Base-by-base conservation (phyloP, 2,797 vertebrate genomes). In the Choloepus didactylus region DNA sequence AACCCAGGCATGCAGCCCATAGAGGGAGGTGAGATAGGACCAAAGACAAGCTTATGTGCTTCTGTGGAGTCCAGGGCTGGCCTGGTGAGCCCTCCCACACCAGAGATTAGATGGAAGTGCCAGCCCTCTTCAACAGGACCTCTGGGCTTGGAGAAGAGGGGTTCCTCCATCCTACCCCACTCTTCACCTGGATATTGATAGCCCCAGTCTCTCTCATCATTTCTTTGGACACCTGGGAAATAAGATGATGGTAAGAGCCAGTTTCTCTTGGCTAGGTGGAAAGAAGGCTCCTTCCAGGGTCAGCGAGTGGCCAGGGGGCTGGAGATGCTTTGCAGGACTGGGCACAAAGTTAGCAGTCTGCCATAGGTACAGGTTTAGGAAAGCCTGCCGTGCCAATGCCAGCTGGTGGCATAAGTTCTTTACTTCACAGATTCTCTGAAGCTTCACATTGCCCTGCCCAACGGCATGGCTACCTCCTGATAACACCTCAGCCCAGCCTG, bases 361-460 rank as follows among this genome's bases (percentile, higher is more conserved):
- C 49, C 31, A 27, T 49, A 70, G n/a, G 49, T 80, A 46, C 27
- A 59, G 41, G 38, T 46, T 83, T 59, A 1, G 16, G 15, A 27
- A 73, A 79, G 72, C 9, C 59, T 29, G 5, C 8, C 66, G n/a
- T 51, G 67, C 27, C 38, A 7, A 7, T 67, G 80, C 25, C 80
- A 73, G 9, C 49, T 44, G 25, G 41, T 2, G 6, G 41, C 41
- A n/a, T 60, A 82, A 27, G 21, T n/a, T 23, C 54, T 41, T 41
- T 56, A 16, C 66, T 77, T 60, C 16, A 35, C 35, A 35, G 35
- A 35, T 35, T 35, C 35, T 35, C 59, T 31, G 73, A 89, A 67
- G 19, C 59, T 23, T 73, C n/a, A 18, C 5, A 1, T 12, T n/a
- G 19, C n/a, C 60, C 5, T 70, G 0, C 64, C 7, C 6, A 0